Conservation (phyloP, 2,113 vertebrate species). For the Chamaetylas fuelleborni region DNA sequence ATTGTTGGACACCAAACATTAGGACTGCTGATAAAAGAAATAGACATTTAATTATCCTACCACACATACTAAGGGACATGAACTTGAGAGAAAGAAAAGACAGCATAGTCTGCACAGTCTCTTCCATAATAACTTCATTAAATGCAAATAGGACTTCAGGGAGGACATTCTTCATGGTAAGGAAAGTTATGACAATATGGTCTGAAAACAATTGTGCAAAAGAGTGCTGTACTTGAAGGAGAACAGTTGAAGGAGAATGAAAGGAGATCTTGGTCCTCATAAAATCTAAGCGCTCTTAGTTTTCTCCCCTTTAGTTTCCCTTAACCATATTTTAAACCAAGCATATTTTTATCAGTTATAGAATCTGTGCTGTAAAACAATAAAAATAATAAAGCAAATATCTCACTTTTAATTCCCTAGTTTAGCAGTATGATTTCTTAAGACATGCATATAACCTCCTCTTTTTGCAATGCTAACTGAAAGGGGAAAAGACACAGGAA, state of each 20-base stretch:
- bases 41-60: not conserved
- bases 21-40: not conserved
- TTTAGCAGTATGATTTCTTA: slow-evolving; percentile 47
- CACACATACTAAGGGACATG: not conserved
- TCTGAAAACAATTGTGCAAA: not conserved
- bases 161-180: not conserved
- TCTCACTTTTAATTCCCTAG: slow-evolving; percentile 49
- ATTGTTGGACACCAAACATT: not conserved
- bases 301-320: slow-evolving; percentile 15
- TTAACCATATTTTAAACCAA: slow-evolving; percentile 30
- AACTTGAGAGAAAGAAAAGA: not conserved
- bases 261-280: not conserved
- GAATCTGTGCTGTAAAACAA: not conserved
- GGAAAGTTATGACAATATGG: not conserved
- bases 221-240: not conserved
- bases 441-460: slow-evolving; percentile 31
- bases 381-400: not conserved
- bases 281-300: slow-evolving; percentile 30
- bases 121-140: not conserved
- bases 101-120: not conserved
- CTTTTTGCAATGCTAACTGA: slow-evolving; percentile 60
- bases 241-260: not conserved
- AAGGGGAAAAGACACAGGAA: slow-evolving; percentile 67
- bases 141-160: not conserved
- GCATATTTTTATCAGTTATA: slow-evolving; percentile 35